phyloP scores from a whole-genome alignment of 2,113 vertebrate genomes.

The Chaetorhynchus papuensis region DNA sequence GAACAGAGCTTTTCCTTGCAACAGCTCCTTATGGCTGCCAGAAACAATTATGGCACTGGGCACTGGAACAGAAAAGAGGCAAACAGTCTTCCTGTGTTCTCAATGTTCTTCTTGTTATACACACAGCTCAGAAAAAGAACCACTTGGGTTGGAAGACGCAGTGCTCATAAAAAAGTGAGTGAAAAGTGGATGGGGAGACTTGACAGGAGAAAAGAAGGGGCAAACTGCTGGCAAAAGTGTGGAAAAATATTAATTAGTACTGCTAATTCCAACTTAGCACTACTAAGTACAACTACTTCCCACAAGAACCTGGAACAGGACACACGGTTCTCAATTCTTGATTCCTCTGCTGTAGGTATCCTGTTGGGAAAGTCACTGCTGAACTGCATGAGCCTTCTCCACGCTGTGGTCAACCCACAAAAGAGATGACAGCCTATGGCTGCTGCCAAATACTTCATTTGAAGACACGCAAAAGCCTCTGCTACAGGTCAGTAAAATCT shows the following conservation, averaged over 20 bases:
- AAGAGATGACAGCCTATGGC: not conserved
- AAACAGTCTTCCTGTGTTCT: conserved; percentile 41
- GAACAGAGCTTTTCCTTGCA: conserved; percentile 52
- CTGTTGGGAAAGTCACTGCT: not conserved
- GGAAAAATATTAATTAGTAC: not conserved
- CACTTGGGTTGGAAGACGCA: not conserved
- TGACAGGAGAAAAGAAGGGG: not conserved
- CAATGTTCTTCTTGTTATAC: conserved; percentile 21
- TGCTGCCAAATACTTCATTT: not conserved
- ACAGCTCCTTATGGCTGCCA: conserved; percentile 40
- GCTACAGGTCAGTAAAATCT: not conserved
- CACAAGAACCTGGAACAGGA: not conserved
- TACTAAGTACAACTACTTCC: not conserved
- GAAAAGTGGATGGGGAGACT: not conserved
- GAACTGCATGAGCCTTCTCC: not conserved
- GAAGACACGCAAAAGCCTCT: not conserved
- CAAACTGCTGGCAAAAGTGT: not conserved
- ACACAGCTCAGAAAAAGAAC: conserved; percentile 5
- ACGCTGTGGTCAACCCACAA: not conserved
- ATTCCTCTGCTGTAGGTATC: conserved; percentile 24
- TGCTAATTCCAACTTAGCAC: not conserved
- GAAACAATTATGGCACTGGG: conserved; percentile 51
- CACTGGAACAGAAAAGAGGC: conserved; percentile 50
- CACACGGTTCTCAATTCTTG: not conserved
- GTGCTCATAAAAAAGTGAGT: not conserved